These are phyloP conservation scores for Acanthornis magna DNA, from an alignment of 2,797 vertebrate genomes.

Conservation along the genomic window DNA sequence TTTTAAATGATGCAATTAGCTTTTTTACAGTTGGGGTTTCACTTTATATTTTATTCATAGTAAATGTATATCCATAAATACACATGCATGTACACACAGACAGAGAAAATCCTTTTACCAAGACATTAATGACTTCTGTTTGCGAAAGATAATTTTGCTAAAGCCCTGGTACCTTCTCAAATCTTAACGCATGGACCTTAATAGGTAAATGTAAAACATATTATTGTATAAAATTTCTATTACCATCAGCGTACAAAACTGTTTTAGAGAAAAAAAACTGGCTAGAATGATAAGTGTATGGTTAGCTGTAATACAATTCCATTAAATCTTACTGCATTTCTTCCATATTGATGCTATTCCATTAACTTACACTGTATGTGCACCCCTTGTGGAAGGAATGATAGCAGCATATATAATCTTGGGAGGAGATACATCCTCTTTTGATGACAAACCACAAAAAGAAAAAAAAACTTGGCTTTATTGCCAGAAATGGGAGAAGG, in stretches of 20 bases:
- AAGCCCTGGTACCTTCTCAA: slow-evolving; percentile 3
- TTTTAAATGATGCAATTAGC: slow-evolving; percentile 45
- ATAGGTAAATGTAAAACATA: slow-evolving; percentile 12
- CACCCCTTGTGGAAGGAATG: not conserved
- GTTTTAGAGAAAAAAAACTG: slow-evolving; percentile 13
- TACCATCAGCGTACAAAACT: not conserved
- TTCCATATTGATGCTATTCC: not conserved
- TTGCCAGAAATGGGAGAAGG: not conserved
- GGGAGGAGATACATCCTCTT: not conserved
- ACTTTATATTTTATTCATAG: slow-evolving; percentile 65
- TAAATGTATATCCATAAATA: slow-evolving; percentile 56
- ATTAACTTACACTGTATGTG: not conserved
- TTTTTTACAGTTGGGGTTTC: slow-evolving; percentile 18
- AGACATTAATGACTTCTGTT: slow-evolving; percentile 54
- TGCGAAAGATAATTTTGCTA: slow-evolving; percentile 42
- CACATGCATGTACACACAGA: not conserved
- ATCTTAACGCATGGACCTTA: not conserved
- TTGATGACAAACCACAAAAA: not conserved
- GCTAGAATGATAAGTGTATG: not conserved
- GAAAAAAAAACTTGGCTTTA: not conserved
- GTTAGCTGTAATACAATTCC: not conserved
- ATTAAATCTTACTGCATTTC: not conserved
- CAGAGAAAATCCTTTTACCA: slow-evolving; percentile 41
- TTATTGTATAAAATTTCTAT: slow-evolving; percentile 14
- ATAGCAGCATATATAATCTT: not conserved